These are phyloP conservation scores for Sterrhoptilus dennistouni DNA, from an alignment of 2,113 vertebrate species.

Conservation along the genomic window DNA sequence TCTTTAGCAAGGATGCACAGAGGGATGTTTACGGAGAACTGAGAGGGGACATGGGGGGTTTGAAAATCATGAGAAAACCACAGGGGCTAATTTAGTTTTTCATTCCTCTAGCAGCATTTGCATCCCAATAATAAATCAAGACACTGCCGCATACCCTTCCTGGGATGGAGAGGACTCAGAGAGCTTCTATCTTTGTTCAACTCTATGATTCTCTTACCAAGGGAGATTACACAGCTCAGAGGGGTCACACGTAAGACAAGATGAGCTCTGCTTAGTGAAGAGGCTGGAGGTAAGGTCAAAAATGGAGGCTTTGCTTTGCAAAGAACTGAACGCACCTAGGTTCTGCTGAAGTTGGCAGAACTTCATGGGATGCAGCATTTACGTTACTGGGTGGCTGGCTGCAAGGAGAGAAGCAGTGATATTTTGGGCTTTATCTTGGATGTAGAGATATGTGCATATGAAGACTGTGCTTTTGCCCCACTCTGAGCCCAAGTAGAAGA, in stretches of 20 bases:
- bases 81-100: not conserved
- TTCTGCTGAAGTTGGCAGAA: not conserved
- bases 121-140: not conserved
- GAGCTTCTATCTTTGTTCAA: not conserved
- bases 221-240: not conserved
- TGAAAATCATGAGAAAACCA: constrained; percentile 12
- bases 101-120: not conserved
- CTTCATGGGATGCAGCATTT: not conserved
- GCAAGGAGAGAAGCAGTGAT: not conserved
- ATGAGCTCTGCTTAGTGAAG: not conserved
- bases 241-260: not conserved
- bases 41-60: not conserved
- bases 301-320: not conserved
- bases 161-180: not conserved
- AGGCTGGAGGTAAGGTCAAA: not conserved
- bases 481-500: not conserved
- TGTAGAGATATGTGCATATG: not conserved
- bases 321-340: not conserved
- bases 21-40: not conserved
- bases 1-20: not conserved
- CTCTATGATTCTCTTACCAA: not conserved
- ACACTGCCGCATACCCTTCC: not conserved
- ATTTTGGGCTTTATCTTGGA: not conserved
- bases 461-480: not conserved
- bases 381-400: not conserved